A percentile compares a stretch with the other conserved stretches of the same genome.
phyloP scores from a whole-genome alignment of 2,888 invertebrate species.

The Drosophila seclusa region DNA sequence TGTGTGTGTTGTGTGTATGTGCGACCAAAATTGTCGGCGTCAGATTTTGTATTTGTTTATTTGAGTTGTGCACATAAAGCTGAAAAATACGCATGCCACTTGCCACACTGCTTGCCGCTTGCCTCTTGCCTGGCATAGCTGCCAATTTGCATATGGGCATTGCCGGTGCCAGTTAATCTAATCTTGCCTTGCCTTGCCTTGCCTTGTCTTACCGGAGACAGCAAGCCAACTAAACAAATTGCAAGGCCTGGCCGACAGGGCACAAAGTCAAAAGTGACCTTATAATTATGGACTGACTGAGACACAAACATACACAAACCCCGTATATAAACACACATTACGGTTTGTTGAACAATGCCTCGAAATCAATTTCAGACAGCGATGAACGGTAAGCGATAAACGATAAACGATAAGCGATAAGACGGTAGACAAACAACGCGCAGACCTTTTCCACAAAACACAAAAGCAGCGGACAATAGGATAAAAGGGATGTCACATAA shows the following conservation, averaged over 20 bases:
- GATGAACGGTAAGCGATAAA: conserved; percentile 63
- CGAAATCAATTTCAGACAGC: conserved; percentile 68
- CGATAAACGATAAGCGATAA: conserved; percentile 61
- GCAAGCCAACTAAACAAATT: conserved; percentile 53
- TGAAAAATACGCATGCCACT: conserved; percentile 55
- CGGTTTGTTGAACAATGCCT: conserved; percentile 44
- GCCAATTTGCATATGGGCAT: conserved; percentile 58
- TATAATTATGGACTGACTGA: conserved; percentile 60
- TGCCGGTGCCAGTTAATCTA: background rate
- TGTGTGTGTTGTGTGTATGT: background rate
- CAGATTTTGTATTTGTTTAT: conserved; percentile 41
- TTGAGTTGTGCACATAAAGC: conserved; percentile 56
- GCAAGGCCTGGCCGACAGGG: conserved; percentile 46
- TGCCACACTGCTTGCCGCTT: conserved; percentile 34
- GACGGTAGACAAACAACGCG: conserved; percentile 45
- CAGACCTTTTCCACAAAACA: conserved; percentile 49
- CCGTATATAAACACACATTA: background rate
- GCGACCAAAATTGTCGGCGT: conserved; percentile 6
- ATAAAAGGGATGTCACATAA: conserved; percentile 32
- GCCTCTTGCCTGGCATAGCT: conserved; percentile 35
- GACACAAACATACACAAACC: conserved; percentile 11
- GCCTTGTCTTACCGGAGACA: conserved; percentile 1
- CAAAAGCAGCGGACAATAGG: conserved; percentile 35
- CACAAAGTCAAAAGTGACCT: conserved; percentile 43
- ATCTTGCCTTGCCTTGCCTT: background rate